Percentiles rank a stretch among this genome's conserved stretches.
Evolutionary conservation across 1,140 invertebrate species (phyloP).

Genomic region (Halesus radiatus): DNA sequence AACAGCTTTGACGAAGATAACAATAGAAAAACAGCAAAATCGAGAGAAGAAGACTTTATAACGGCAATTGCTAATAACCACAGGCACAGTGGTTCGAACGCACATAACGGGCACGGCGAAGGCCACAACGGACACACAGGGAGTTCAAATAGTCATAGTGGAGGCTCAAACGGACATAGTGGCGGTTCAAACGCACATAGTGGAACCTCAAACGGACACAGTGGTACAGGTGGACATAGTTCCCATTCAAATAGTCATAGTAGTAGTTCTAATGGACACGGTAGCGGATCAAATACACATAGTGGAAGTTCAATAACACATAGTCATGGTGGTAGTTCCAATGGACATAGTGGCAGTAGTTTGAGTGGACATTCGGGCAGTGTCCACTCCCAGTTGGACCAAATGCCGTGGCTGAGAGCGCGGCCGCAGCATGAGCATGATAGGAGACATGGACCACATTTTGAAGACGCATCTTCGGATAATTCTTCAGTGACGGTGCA

Average conservation of each 20-base stretch:
- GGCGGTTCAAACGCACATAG: background rate
- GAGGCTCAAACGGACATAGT: too few relatives aligned
- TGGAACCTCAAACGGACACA: background rate
- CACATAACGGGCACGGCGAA: background rate
- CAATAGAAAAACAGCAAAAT: background rate
- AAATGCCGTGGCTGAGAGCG: constrained; percentile 43
- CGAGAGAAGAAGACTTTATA: constrained; percentile 44
- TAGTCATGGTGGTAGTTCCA: constrained; percentile 42
- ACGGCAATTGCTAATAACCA: constrained; percentile 26
- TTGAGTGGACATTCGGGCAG: constrained; percentile 29
- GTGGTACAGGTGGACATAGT: background rate
- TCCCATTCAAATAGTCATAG: constrained; percentile 18
- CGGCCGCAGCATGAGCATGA: constrained; percentile 69
- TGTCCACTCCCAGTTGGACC: constrained; percentile 26
- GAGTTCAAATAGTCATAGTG: background rate
- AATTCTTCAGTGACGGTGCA: constrained; percentile 82
- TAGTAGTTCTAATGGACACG: constrained; percentile 14
- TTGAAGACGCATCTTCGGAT: constrained; percentile 73
- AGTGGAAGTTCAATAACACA: background rate
- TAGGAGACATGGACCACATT: constrained; percentile 77
- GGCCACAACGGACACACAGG: background rate
- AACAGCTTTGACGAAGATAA: constrained; percentile 47
- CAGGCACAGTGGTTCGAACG: constrained; percentile 20
- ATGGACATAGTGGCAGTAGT: constrained; percentile 13
- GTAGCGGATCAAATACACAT: background rate